Percentiles rank a stretch among this genome's conserved stretches.
phyloP scores from a whole-genome alignment of 2,797 vertebrate species.

The Pangasius larnaudii region DNA sequence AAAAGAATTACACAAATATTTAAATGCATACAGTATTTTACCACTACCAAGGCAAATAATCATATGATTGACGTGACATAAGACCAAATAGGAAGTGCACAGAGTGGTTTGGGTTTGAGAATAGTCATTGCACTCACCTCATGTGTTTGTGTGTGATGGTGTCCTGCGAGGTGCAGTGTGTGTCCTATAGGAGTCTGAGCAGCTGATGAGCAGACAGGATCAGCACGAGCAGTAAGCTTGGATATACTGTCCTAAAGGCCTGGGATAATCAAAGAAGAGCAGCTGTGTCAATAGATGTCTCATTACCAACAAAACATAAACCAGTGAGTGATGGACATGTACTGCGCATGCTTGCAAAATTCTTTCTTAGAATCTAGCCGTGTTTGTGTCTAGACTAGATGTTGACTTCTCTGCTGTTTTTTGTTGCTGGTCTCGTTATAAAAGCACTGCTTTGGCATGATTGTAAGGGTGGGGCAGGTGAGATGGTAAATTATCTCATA shows the following conservation, averaged over 20 bases:
- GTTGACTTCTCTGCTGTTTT: neutral
- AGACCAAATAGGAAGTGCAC: neutral
- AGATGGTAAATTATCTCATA: neutral
- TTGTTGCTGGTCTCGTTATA: neutral
- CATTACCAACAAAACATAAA: conserved; percentile 3
- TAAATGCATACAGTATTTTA: neutral
- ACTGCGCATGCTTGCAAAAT: conserved; percentile 6
- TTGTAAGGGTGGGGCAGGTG: neutral
- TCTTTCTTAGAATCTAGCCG: neutral
- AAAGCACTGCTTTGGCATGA: neutral
- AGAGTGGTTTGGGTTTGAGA: neutral
- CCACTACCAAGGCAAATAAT: no score
- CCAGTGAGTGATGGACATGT: neutral
- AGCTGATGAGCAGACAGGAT: conserved; percentile 46
- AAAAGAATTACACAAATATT: neutral
- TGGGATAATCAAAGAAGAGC: conserved; percentile 35
- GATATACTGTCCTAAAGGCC: conserved; percentile 42
- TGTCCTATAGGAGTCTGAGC: conserved; percentile 50
- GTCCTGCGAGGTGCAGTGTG: conserved; percentile 3
- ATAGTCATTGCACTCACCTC: conserved; percentile 45
- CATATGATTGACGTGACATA: neutral
- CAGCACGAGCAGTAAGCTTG: conserved; percentile 42
- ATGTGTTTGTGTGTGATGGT: conserved; percentile 24
- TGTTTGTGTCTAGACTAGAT: neutral
- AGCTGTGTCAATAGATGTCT: conserved; percentile 1